Base-by-base conservation (phyloP, 2,113 vertebrate species). In the Centrocercus urophasianus region DNA sequence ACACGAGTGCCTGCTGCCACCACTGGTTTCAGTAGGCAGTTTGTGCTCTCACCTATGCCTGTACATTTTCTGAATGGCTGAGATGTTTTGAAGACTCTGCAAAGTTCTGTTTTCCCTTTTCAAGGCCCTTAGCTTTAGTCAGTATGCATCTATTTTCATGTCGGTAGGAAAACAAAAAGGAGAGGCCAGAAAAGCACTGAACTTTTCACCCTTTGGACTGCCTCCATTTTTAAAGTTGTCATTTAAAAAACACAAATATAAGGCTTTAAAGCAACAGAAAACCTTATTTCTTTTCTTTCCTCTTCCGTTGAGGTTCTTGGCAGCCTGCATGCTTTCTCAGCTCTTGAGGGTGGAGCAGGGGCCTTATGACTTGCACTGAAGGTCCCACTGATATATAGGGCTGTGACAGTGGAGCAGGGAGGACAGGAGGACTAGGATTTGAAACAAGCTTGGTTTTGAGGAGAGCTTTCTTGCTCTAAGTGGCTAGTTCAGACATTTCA, bases 1-100 rank as follows among this genome's bases (percentile, higher is more conserved):
- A 2, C 10, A 3, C 10, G 0, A 2, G 10, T 1, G 0, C 20
- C 43, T 0, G 1, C 36, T 89, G 50, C 25, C 65, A 40, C 56
- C 69, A 20, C 60, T 2, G 0, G 0, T 65, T 40, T 15, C 47
- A 2, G 13, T 11, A 36, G 76, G 30, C 42, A 70, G 10, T 77
- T 78, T 8, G 0, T 2, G 6, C 70, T 71, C 48, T 78, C 65
- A 43, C 25, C 70, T 73, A 0, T 77, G 60, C 15, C 47, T 48
- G 1, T n/a, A 79, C 15, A 30, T 11, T 72, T 45, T 90, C 40
- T 30, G 43, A 45, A 38, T 42, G 64, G 30, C 15, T 43, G 69
- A n/a, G 0, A 1, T 45, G 25, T 27, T 86, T 84, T 69, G 28
- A 38, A 71, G 34, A 20, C 8, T 66, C 67, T 88, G 30, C 25